Evolutionary conservation across 2,797 vertebrate genomes (phyloP), one percentile per base, ranked within the genome.

Genomic region (Myiothlypis chrysogaster): DNA sequence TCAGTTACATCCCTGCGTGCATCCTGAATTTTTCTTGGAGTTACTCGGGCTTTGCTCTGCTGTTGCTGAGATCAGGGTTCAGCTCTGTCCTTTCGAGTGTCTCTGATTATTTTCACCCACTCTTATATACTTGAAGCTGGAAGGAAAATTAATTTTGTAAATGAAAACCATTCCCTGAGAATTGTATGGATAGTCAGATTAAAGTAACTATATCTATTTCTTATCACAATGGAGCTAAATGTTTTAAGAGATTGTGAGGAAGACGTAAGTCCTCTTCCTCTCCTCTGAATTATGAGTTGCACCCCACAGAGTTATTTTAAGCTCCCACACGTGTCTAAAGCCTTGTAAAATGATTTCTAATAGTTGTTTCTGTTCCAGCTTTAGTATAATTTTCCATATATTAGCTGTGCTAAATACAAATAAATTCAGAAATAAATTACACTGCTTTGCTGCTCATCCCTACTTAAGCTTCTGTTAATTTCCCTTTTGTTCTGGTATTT

Each of bases 381-480:
- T 28, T 59, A 27, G 85, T 94, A 82, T 91, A 86, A 85, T 87
- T 97, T 93, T 85, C 92, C 93, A 82, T 94, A 89, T 84, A 93
- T 96, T 93, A 95, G 52, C 85, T 39, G 47, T 27, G 60, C 43
- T 89, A 95, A 94, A 94, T 53, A 95, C 86, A 93, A 92, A 92
- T 90, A 93, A 82, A 89, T 96, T 86, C 86, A 60, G 83, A 95
- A 87, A 93, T 93, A 94, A 80, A 95, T 96, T 87, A 75, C 91
- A 78, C 44, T 60, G 72, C 66, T 96, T 93, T 94, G 72, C 79
- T 43, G 44, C 95, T 97, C 87, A 96, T 92, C 89, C 92, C 90
- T 92, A 66, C 92, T 92, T 91, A 95, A 92, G 78, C 87, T 92
- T 84, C 91, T 89, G 87, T 78, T 96, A 92, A 95, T 97, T 97